These are phyloP conservation scores for Pseudococcus longispinus DNA, from an alignment of 2,888 invertebrate genomes.

Conservation along the genomic window DNA sequence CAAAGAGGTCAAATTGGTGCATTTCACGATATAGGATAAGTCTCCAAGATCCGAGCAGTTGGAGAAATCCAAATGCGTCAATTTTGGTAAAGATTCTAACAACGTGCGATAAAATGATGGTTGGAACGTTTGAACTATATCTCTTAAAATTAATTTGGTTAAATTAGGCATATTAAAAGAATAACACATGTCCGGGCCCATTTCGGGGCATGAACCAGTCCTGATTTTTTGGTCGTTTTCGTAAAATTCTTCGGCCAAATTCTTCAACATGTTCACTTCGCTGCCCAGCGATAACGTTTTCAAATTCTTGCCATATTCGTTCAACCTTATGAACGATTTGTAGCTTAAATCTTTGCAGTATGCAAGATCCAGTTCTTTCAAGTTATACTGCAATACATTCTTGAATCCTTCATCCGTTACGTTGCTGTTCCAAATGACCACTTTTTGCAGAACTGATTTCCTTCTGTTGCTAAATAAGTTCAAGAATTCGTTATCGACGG, in stretches of 20 bases:
- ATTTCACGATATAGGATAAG: constrained; percentile 48
- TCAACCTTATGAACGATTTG: constrained; percentile 72
- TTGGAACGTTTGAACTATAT: background rate
- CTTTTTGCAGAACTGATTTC: constrained; percentile 52
- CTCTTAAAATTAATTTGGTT: constrained; percentile 32
- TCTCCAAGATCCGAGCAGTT: constrained; percentile 55
- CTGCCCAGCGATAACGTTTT: constrained; percentile 76
- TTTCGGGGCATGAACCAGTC: background rate
- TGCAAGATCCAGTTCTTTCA: constrained; percentile 76
- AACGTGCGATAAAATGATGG: constrained; percentile 31
- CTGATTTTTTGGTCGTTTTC: background rate
- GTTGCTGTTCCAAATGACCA: constrained; percentile 70
- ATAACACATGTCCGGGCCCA: background rate
- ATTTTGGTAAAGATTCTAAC: constrained; percentile 51
- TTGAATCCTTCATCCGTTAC: constrained; percentile 76
- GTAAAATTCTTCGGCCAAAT: background rate
- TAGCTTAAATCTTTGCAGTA: constrained; percentile 75
- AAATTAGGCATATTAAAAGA: constrained; percentile 50
- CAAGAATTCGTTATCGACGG: constrained; percentile 67
- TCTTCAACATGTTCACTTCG: constrained; percentile 63
- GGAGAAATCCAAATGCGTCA: constrained; percentile 57
- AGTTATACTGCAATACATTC: constrained; percentile 75
- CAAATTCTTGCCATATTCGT: constrained; percentile 73
- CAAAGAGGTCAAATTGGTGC: constrained; percentile 55
- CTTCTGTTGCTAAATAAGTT: constrained; percentile 53